These are phyloP conservation scores for Corynorhinus townsendii DNA, from an alignment of 2,113 vertebrate species.

Conservation along the genomic window DNA sequence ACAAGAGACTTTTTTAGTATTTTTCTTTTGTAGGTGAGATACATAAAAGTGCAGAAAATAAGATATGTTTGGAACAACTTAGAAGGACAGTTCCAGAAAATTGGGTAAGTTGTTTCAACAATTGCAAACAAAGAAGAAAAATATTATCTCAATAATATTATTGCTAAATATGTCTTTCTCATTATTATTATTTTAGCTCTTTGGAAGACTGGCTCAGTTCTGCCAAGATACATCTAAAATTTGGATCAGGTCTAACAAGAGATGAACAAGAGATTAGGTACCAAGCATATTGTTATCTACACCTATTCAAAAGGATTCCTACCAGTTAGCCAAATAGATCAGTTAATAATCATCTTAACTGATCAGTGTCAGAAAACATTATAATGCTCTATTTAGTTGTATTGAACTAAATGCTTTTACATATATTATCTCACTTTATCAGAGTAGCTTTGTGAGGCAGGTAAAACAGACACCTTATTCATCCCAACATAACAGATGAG, in stretches of 20 bases:
- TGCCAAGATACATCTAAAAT: conserved; percentile 79
- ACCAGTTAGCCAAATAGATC: background rate
- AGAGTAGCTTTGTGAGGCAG: background rate
- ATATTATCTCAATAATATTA: background rate
- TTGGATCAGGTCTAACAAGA: conserved; percentile 79
- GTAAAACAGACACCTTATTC: background rate
- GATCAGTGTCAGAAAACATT: background rate
- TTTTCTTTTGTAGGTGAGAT: conserved; percentile 79
- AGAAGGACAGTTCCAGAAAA: conserved; percentile 80
- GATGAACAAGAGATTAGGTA: conserved; percentile 83
- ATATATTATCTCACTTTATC: background rate
- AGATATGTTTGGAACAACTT: conserved; percentile 82
- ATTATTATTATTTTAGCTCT: conserved; percentile 70
- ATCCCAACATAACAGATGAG: background rate
- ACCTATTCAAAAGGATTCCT: background rate
- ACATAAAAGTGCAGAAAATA: conserved; percentile 83
- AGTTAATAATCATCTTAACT: background rate
- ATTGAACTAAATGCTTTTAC: background rate
- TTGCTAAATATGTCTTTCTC: conserved; percentile 16
- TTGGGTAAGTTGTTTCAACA: conserved; percentile 78
- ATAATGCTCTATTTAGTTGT: background rate
- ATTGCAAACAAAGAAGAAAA: background rate
- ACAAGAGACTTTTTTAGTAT: background rate
- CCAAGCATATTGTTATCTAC: background rate
- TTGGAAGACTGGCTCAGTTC: conserved; percentile 82